Conservation (phyloP, 1,140 invertebrate genomes). For the Polypedilum vanderplanki region DNA sequence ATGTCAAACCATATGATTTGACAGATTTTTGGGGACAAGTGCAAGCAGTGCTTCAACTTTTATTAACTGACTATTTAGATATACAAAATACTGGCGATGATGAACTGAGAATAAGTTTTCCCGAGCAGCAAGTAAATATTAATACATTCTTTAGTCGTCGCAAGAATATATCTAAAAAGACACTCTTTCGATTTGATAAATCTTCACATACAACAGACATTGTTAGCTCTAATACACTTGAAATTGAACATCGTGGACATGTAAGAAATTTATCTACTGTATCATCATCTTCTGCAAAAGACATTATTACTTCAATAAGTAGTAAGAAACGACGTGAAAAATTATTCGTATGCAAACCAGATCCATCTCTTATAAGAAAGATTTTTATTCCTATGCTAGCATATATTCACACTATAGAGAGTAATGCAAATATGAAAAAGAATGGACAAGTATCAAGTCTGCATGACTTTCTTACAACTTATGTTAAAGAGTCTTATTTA, state of each 20-base stretch:
- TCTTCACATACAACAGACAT: slow-evolving; percentile 64
- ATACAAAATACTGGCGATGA: slow-evolving; percentile 61
- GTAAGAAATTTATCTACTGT: slow-evolving; percentile 42
- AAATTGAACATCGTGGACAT: slow-evolving; percentile 48
- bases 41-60: slow-evolving; percentile 70
- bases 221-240: slow-evolving; percentile 53
- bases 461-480: slow-evolving; percentile 66
- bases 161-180: slow-evolving; percentile 50
- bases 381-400: slow-evolving; percentile 67
- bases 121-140: slow-evolving; percentile 47
- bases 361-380: slow-evolving; percentile 66
- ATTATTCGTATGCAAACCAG: slow-evolving; percentile 60
- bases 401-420: slow-evolving; percentile 72
- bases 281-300: slow-evolving; percentile 28
- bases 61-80: slow-evolving; percentile 77
- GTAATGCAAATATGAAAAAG: slow-evolving; percentile 55
- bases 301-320: slow-evolving; percentile 31
- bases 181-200: slow-evolving; percentile 72
- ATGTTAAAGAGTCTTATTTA: slow-evolving; percentile 64
- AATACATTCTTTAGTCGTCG: slow-evolving; percentile 48
- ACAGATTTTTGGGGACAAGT: slow-evolving; percentile 83
- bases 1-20: slow-evolving; percentile 62
- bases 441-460: slow-evolving; percentile 53
- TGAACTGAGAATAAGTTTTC: slow-evolving; percentile 50
- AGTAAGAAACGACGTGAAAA: slow-evolving; percentile 45